These are phyloP conservation scores for Hafferia zeledoni DNA, from an alignment of 2,797 vertebrate species.

Conservation along the genomic window DNA sequence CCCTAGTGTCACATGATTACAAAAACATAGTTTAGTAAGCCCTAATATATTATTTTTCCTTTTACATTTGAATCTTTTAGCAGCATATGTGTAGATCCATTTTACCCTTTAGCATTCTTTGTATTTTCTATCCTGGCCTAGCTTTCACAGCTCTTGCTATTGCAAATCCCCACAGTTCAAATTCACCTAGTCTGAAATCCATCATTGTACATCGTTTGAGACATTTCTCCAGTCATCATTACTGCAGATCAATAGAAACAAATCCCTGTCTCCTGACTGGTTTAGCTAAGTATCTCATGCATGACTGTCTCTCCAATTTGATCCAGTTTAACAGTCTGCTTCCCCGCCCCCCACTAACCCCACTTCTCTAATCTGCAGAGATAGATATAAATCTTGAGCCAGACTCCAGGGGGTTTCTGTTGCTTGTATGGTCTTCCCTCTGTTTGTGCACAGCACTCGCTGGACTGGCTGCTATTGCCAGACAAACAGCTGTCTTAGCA, in stretches of 20 bases:
- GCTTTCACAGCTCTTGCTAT: not conserved
- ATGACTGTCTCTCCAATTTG: conserved; percentile 64
- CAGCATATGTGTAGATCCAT: not conserved
- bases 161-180: conserved; percentile 9
- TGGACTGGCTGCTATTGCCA: conserved; percentile 8
- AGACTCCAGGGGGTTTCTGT: conserved; percentile 31
- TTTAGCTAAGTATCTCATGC: conserved; percentile 64
- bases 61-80: not conserved
- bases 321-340: conserved; percentile 59
- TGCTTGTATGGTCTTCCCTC: not conserved
- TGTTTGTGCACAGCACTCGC: not conserved
- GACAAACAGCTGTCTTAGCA: conserved; percentile 29
- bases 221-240: conserved; percentile 55
- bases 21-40: not conserved
- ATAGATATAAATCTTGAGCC: conserved; percentile 54
- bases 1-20: not conserved
- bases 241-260: conserved; percentile 60
- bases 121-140: not conserved
- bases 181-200: conserved; percentile 34
- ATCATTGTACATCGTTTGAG: not conserved
- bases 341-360: not conserved
- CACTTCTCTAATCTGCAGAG: conserved; percentile 49
- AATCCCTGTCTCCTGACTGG: conserved; percentile 68
- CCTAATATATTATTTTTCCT: not conserved
- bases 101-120: not conserved